Evolutionary conservation across 2,888 invertebrate genomes (phyloP).

Genomic region (Ichneumoninae sp.): DNA sequence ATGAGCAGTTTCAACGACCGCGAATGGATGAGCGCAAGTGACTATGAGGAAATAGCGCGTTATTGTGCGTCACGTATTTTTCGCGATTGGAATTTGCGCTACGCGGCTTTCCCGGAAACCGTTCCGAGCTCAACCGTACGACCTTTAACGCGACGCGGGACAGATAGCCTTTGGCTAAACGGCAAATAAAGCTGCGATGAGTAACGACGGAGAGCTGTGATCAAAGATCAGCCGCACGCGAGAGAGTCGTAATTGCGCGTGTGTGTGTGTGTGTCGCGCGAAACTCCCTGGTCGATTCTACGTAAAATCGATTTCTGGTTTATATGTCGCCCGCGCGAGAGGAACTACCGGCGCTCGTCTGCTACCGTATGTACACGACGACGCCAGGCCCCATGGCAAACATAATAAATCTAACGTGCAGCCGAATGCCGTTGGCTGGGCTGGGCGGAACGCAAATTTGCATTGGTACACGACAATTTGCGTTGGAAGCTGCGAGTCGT

Average conservation of each 20-base stretch:
- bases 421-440: conserved; percentile 21
- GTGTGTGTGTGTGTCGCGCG: neutral
- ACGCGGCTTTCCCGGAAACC: conserved; percentile 19
- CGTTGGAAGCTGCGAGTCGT: neutral
- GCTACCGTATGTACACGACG: conserved; percentile 27
- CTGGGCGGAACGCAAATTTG: conserved; percentile 45
- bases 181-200: conserved; percentile 42
- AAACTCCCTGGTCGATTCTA: conserved; percentile 24
- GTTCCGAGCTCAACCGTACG: conserved; percentile 11
- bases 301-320: conserved; percentile 52
- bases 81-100: conserved; percentile 7
- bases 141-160: conserved; percentile 23
- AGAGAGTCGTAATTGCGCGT: conserved; percentile 1
- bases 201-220: conserved; percentile 35
- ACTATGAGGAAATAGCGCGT: conserved; percentile 2
- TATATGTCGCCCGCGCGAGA: conserved; percentile 1
- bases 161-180: conserved; percentile 16
- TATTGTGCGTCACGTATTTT: neutral
- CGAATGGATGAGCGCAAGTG: neutral
- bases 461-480: conserved; percentile 44
- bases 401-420: conserved; percentile 57
- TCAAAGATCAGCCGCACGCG: conserved; percentile 48
- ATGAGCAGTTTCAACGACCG: neutral
- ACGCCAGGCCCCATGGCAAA: conserved; percentile 48
- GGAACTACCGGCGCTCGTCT: neutral